Base-by-base conservation (phyloP, 2,797 vertebrate species). In the Decapterus maruadsi region DNA sequence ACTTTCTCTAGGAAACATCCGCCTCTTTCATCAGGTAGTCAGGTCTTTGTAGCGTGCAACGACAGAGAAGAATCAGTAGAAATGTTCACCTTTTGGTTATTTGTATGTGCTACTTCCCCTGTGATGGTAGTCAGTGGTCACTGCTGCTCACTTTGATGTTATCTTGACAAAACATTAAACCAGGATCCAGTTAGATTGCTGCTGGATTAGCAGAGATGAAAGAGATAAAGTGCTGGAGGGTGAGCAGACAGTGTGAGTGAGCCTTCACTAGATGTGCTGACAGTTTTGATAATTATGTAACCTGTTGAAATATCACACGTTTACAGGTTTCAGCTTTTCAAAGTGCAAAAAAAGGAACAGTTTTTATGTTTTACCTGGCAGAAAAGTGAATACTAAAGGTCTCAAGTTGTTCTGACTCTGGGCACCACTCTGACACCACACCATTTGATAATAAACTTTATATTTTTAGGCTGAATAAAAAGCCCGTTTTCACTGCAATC, bases 1-100 rank as follows among this genome's bases (percentile, higher is more conserved):
- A 36, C n/a, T 64, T 62, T 71, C 70, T 55, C 57, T 42, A 11
- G 16, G 26, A 72, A 77, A 43, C 76, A 76, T 70, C 69, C 73
- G 63, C 40, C 29, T 77, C 59, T 51, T 6, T 2, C 14, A 26
- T 58, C 59, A 51, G 29, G 17, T 31, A 53, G n/a, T 16, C 34
- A 55, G 16, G 36, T 55, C 34, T 36, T 40, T 72, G 19, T 29
- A 5, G 29, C 6, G 72, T 12, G 17, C 20, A 68, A 62, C 56
- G n/a, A 10, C 34, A 62, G 48, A 58, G 8, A 11, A n/a, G 10
- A 16, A 20, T 26, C 26, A 20, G 20, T 11, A 59, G 7, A 68
- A 4, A 14, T 55, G 20, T 78, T 76, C n/a, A 45, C 46, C 50
- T 73, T 26, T 38, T 50, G 22, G 31, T 54, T 53, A 20, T 72